Conservation (phyloP, 35 echinoderm and acorn worm genomes). For the Holothuria glaberrima region DNA sequence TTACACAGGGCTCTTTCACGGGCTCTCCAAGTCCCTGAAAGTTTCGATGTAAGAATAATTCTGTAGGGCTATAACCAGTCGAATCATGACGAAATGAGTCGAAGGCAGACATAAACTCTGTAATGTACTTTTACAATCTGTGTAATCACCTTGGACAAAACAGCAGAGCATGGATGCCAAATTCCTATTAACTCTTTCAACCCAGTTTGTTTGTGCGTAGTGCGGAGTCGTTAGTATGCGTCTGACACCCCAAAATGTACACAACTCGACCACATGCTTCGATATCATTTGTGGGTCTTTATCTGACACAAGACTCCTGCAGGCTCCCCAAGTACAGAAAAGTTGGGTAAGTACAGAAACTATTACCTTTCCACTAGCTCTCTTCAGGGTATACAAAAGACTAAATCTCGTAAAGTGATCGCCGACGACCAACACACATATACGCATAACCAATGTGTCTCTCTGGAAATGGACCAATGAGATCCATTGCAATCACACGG, state of each 20-base stretch:
- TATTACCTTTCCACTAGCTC: background rate
- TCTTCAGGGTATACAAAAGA: background rate
- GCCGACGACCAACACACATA: background rate
- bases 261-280: too few relatives aligned
- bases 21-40: background rate
- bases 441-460: too few relatives aligned
- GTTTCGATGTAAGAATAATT: background rate
- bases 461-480: too few relatives aligned
- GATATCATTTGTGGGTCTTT: too few relatives aligned
- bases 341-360: background rate
- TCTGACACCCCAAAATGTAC: too few relatives aligned
- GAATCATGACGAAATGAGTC: background rate
- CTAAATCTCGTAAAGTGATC: slow-evolving; percentile 8
- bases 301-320: too few relatives aligned
- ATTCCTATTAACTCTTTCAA: too few relatives aligned
- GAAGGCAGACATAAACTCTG: slow-evolving; percentile 16
- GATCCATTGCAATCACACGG: slow-evolving; percentile 34
- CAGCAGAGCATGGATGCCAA: too few relatives aligned
- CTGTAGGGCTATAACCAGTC: background rate
- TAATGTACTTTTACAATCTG: background rate
- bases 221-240: too few relatives aligned
- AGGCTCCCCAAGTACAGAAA: too few relatives aligned
- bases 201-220: too few relatives aligned
- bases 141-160: background rate
- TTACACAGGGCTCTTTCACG: too few relatives aligned